Percentiles rank a stretch among this genome's conserved stretches.
Conservation (phyloP, 2,797 vertebrate species). For the Melanogrammus aeglefinus region DNA sequence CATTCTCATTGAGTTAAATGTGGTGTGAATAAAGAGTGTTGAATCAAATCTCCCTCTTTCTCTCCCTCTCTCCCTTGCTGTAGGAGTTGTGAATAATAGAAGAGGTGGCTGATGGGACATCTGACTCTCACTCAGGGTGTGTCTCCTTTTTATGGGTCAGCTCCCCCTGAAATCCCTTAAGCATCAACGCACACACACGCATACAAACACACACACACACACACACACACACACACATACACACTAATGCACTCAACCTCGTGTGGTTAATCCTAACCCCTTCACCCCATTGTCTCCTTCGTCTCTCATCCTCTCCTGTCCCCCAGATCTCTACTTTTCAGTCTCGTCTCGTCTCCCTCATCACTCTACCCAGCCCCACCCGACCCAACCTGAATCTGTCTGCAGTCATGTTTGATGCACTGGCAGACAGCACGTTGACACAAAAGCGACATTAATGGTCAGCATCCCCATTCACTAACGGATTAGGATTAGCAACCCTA, state of each 20-base stretch:
- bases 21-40: background rate
- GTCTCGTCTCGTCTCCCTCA: constrained; percentile 10
- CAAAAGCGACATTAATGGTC: constrained; percentile 47
- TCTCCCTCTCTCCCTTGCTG: constrained; percentile 13
- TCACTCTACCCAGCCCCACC: constrained; percentile 16
- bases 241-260: constrained; percentile 60
- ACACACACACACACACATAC: constrained; percentile 62
- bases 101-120: constrained; percentile 13
- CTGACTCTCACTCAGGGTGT: constrained; percentile 37
- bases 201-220: constrained; percentile 59
- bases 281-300: constrained; percentile 54
- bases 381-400: constrained; percentile 25
- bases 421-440: constrained; percentile 59
- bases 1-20: background rate
- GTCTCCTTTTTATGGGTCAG: constrained; percentile 64
- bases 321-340: constrained; percentile 49
- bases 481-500: constrained; percentile 64
- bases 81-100: constrained; percentile 32
- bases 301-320: background rate
- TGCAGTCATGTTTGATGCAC: constrained; percentile 58
- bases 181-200: constrained; percentile 31
- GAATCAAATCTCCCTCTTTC: background rate
- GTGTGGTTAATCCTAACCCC: constrained; percentile 53
- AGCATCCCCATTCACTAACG: constrained; percentile 37
- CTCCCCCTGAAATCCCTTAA: constrained; percentile 50